Conservation (phyloP, 2,888 invertebrate genomes). For the Himalopsyche kuldschensis region DNA sequence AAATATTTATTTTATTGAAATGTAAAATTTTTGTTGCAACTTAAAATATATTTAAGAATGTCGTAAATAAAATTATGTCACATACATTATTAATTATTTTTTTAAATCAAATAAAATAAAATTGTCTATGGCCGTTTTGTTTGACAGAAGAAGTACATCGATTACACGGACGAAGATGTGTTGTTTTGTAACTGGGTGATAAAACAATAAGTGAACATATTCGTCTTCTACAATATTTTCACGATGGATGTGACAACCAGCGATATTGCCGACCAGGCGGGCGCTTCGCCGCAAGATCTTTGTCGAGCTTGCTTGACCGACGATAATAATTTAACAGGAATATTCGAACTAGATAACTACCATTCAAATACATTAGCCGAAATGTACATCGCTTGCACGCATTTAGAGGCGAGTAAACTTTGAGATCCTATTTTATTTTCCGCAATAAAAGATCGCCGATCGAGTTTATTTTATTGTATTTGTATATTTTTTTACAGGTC, state of each 20-base stretch:
- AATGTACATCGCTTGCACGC: background rate
- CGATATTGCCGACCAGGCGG: background rate
- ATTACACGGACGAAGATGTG: background rate
- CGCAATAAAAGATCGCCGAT: background rate
- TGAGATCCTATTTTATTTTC: background rate
- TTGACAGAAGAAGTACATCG: background rate
- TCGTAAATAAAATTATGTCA: too few species aligned
- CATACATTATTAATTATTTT: too few species aligned
- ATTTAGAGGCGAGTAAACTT: background rate
- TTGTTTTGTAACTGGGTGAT: background rate
- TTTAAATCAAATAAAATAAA: too few species aligned
- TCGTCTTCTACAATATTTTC: background rate
- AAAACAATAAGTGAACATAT: background rate
- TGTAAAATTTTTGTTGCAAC: too few species aligned
- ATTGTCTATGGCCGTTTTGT: background rate
- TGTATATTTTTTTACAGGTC: background rate
- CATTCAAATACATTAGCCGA: background rate
- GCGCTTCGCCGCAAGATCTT: background rate
- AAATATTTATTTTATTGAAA: too few species aligned
- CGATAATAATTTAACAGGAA: background rate
- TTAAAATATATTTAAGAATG: too few species aligned
- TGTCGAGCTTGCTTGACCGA: background rate
- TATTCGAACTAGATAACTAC: background rate
- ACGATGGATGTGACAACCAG: background rate
- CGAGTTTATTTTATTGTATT: background rate